Evolutionary conservation across 2,888 invertebrate genomes (phyloP), one percentile per base, ranked within the genome.

Genomic region (Hydropsyche betteni): DNA sequence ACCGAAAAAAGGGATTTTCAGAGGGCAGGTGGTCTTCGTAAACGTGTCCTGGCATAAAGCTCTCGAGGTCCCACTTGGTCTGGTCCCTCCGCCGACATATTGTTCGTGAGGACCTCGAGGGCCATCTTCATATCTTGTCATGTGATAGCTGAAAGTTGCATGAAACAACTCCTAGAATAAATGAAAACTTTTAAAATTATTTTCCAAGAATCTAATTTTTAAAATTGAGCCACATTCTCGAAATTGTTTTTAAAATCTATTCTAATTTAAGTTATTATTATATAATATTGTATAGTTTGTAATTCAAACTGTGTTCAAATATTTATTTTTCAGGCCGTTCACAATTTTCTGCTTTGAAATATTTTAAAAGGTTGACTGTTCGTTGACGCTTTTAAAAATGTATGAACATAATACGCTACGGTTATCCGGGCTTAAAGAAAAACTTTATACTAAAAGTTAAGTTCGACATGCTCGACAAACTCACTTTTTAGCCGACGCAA

Each of bases 391-490:
- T 44, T 64, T 58, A 71, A 75, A 69, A 71, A 64, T 70, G 44
- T 64, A 68, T 51, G 33, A 72, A 53, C 72, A 64, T 72, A 76
- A 69, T 69, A 53, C 58, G 61, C 52, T 58, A 36, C 34, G 61
- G 76, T n/a, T 38, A 44, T 52, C n/a, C 58, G 68, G 16, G 16
- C 24, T 44, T 69, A 58, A 71, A 74, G 38, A 55, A 68, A 68
- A 72, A 77, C 53, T 75, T 78, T 78, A 76, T 73, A 73, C 75
- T 78, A 75, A 78, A 78, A 78, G 78, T 78, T 72, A 75, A 78
- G 78, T 78, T 78, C 44, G 36, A 55, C 68, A 58, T 52, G 24
- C 72, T 51, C 73, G 69, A 34, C 73, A 74, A 69, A 68, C 34
- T 64, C 61, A 44, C 58, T 64, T 64, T 64, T 64, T 64, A 24